Evolutionary conservation across 2,888 invertebrate genomes (phyloP).

Genomic region (Microplitis manilae): DNA sequence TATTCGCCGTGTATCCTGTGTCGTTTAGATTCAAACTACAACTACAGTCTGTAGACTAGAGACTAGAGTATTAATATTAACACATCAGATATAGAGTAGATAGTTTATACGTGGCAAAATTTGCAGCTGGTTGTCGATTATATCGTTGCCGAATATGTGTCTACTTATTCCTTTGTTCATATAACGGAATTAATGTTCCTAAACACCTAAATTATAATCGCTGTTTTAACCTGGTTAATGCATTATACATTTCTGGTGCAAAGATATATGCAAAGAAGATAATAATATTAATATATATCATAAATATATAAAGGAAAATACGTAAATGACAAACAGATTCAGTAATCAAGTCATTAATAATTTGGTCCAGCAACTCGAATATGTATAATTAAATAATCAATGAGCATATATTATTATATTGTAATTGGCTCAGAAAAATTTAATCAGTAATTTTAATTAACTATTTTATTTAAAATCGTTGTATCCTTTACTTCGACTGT

Average conservation of each 20-base stretch:
- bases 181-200: conserved; percentile 65
- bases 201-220: conserved; percentile 68
- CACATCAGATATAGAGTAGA: background rate
- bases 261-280: background rate
- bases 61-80: background rate
- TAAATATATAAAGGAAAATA: background rate
- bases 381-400: background rate
- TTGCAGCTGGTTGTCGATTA: conserved; percentile 62
- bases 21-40: conserved; percentile 7
- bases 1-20: conserved; percentile 29
- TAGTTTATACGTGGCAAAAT: conserved; percentile 48
- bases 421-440: too few relatives aligned
- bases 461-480: too few relatives aligned
- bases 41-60: background rate
- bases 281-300: background rate
- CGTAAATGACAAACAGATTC: background rate
- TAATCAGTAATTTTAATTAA: too few relatives aligned
- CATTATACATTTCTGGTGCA: background rate
- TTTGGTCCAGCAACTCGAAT: background rate
- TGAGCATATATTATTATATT: too few relatives aligned
- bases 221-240: background rate
- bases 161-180: conserved; percentile 59
- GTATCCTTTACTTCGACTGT: too few relatives aligned
- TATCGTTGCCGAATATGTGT: conserved; percentile 59
- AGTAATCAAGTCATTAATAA: background rate